A percentile compares a stretch with the other conserved stretches of the same genome.
Conservation (phyloP, 2,113 vertebrate genomes). For the Colaptes auratus region DNA sequence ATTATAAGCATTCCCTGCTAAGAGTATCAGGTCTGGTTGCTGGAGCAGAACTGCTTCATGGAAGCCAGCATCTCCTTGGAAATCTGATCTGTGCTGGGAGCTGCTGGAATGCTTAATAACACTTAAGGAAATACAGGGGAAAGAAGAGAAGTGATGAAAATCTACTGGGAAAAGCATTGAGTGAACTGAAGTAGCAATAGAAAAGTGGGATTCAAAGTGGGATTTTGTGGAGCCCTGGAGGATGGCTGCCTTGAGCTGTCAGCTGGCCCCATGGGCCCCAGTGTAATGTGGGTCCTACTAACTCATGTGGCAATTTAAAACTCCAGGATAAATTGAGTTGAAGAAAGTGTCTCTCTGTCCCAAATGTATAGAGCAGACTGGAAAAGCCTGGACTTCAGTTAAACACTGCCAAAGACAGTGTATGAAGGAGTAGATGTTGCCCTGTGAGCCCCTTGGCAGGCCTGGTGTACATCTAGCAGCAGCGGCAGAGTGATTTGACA, state of each 20-base stretch:
- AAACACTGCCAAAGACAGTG: accelerated
- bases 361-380: not conserved
- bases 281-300: not conserved
- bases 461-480: not conserved
- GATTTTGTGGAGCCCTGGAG: not conserved
- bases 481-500: not conserved
- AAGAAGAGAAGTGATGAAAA: not conserved
- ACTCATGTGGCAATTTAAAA: not conserved
- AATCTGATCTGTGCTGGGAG: not conserved
- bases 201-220: not conserved
- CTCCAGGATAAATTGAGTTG: not conserved
- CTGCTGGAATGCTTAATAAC: not conserved
- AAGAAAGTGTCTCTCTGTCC: not conserved
- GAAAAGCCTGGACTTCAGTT: not conserved
- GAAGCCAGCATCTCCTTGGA: not conserved
- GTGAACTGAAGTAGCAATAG: not conserved
- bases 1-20: not conserved
- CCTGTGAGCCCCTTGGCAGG: not conserved
- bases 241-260: accelerated
- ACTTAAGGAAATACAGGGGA: not conserved
- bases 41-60: not conserved
- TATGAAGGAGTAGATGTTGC: not conserved
- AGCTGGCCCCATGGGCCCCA: not conserved
- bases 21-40: not conserved
- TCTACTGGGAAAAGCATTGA: not conserved